Evolutionary conservation across 2,113 vertebrate genomes (phyloP).

Genomic region (Noctilio leporinus): DNA sequence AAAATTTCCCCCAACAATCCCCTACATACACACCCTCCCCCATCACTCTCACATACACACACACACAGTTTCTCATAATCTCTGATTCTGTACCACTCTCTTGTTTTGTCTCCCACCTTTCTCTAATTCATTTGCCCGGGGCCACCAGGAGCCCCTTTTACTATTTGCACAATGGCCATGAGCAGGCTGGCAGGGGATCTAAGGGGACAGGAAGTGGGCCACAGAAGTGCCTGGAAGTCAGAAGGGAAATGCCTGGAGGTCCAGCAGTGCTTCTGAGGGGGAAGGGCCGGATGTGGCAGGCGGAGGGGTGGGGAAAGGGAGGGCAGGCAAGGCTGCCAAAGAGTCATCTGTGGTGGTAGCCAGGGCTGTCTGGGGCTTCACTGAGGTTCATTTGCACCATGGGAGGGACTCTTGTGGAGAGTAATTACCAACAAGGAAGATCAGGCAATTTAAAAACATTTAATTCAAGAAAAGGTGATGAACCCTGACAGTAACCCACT

Average conservation of each 20-base stretch:
- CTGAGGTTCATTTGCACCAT: not conserved
- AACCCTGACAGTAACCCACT: not conserved
- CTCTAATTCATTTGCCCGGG: not conserved
- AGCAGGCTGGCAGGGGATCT: not conserved
- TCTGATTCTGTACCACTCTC: not conserved
- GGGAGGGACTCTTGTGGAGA: not conserved
- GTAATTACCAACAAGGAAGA: not conserved
- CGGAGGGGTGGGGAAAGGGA: not conserved
- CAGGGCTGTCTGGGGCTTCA: not conserved
- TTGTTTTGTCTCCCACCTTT: not conserved
- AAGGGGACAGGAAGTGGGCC: not conserved
- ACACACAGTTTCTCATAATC: not conserved
- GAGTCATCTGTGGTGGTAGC: not conserved
- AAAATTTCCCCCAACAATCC: not conserved
- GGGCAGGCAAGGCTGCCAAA: not conserved
- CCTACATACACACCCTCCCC: accelerated
- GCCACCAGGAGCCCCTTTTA: not conserved
- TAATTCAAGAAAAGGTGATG: not conserved
- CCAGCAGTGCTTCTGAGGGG: not conserved
- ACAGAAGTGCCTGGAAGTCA: not conserved
- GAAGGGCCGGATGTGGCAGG: not conserved
- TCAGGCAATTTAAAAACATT: not conserved
- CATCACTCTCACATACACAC: not conserved
- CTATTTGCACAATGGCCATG: not conserved
- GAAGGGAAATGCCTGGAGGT: constrained; percentile 37